Percentiles rank a stretch among this genome's conserved stretches.
Evolutionary conservation across 1,140 invertebrate genomes (phyloP).

Genomic region (Melitaea cinxia): DNA sequence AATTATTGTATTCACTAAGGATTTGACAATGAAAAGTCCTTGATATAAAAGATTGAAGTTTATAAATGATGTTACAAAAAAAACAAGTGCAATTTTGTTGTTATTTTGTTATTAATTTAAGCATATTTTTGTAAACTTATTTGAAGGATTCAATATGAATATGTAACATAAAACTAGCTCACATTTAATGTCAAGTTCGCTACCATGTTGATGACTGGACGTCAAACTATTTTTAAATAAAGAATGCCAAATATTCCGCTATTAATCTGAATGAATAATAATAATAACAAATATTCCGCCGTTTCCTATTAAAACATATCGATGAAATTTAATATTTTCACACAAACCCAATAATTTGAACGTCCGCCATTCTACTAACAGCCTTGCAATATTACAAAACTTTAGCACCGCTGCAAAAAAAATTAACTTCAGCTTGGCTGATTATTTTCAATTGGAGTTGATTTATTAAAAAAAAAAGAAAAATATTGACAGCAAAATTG

Average conservation of each 20-base stretch:
- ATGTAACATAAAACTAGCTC: background rate
- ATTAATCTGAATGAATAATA: conserved; percentile 24
- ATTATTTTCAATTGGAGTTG: conserved; percentile 12
- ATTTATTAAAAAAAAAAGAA: conserved; percentile 19
- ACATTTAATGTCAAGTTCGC: conserved; percentile 3
- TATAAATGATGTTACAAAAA: background rate
- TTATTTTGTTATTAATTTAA: background rate
- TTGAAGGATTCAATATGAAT: conserved; percentile 6
- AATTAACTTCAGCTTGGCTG: conserved; percentile 4
- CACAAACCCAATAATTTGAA: conserved; percentile 53
- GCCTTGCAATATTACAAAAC: conserved; percentile 53
- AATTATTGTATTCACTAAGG: too few relatives aligned
- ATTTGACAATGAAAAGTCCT: too few relatives aligned
- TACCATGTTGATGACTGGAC: background rate
- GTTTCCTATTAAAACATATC: conserved; percentile 41
- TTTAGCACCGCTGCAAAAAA: conserved; percentile 21
- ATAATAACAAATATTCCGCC: conserved; percentile 25
- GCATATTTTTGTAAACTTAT: background rate
- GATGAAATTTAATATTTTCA: conserved; percentile 51
- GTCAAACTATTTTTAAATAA: background rate
- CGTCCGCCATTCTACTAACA: conserved; percentile 43
- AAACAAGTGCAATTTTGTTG: background rate
- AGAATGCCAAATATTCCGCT: background rate
- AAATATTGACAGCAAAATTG: conserved; percentile 43
- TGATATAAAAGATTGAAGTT: background rate